These are phyloP conservation scores for Apogon hyalosoma DNA, from an alignment of 2,797 vertebrate genomes.

Conservation along the genomic window DNA sequence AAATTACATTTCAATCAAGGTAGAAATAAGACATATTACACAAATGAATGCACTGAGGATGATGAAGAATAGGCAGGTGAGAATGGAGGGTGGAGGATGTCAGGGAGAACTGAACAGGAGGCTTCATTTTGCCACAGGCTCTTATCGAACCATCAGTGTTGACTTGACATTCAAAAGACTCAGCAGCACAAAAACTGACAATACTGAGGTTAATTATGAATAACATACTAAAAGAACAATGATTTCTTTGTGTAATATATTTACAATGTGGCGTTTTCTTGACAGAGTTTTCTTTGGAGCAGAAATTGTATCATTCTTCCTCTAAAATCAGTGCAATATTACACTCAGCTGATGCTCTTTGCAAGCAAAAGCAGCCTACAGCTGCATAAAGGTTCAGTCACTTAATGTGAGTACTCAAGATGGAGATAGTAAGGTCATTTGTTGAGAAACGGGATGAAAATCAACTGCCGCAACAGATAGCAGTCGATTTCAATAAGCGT, in stretches of 20 bases:
- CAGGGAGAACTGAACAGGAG: slow-evolving; percentile 1
- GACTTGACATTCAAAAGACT: slow-evolving; percentile 23
- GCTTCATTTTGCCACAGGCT: slow-evolving; percentile 30
- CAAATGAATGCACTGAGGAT: slow-evolving; percentile 15
- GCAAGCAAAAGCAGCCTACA: background rate
- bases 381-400: background rate
- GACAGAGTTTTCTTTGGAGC: background rate
- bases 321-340: background rate
- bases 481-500: slow-evolving; percentile 25
- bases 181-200: slow-evolving; percentile 20
- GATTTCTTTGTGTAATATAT: background rate
- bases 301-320: background rate
- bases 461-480: slow-evolving; percentile 18
- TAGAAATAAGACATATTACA: background rate
- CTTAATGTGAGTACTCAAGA: slow-evolving; percentile 25
- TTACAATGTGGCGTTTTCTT: slow-evolving; percentile 1
- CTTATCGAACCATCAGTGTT: slow-evolving; percentile 36
- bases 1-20: too few species aligned
- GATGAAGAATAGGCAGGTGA: slow-evolving; percentile 14
- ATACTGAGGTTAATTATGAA: slow-evolving; percentile 36
- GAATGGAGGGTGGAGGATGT: slow-evolving; percentile 17
- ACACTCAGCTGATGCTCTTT: background rate
- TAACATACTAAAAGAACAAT: slow-evolving; percentile 23
- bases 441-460: slow-evolving; percentile 40
- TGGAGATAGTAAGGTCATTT: slow-evolving; percentile 21